phyloP scores from a whole-genome alignment of 1,140 invertebrate species.

The Meloidogyne floridensis region DNA sequence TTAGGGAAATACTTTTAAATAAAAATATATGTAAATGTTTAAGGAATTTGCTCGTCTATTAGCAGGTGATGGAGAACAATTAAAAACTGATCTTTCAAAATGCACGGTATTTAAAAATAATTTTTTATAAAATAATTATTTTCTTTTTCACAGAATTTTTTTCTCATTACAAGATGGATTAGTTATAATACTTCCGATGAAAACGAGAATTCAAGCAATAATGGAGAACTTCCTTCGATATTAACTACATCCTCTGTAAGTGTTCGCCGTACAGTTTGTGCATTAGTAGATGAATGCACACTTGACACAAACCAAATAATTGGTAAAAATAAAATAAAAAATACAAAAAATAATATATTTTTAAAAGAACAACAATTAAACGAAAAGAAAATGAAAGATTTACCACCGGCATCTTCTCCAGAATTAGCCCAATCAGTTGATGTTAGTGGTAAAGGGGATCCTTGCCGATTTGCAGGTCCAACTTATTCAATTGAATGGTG shows the following conservation, averaged over 20 bases:
- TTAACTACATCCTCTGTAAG: conserved; percentile 11
- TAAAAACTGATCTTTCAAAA: neutral
- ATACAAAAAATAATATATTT: neutral
- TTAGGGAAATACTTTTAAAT: neutral
- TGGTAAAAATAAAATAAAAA: neutral
- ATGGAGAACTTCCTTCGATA: conserved; percentile 14
- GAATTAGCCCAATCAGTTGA: conserved; percentile 53
- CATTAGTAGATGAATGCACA: conserved; percentile 18
- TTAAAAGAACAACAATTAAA: neutral
- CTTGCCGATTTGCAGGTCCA: conserved; percentile 43
- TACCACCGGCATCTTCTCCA: neutral
- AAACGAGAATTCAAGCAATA: too few relatives aligned
- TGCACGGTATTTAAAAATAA: conserved; percentile 10
- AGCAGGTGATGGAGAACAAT: neutral
- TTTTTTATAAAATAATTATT: neutral
- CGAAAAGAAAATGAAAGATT: conserved; percentile 1
- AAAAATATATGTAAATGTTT: neutral
- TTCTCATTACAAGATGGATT: conserved; percentile 17
- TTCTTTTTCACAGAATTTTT: conserved; percentile 21
- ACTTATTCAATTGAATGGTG: conserved; percentile 50
- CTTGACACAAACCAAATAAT: neutral
- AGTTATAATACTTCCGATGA: neutral
- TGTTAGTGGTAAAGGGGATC: conserved; percentile 50
- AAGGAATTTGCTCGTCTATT: conserved; percentile 26
- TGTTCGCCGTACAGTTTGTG: conserved; percentile 11